phyloP scores from a whole-genome alignment of 2,797 vertebrate genomes.

The Percopsis omiscomaycus region DNA sequence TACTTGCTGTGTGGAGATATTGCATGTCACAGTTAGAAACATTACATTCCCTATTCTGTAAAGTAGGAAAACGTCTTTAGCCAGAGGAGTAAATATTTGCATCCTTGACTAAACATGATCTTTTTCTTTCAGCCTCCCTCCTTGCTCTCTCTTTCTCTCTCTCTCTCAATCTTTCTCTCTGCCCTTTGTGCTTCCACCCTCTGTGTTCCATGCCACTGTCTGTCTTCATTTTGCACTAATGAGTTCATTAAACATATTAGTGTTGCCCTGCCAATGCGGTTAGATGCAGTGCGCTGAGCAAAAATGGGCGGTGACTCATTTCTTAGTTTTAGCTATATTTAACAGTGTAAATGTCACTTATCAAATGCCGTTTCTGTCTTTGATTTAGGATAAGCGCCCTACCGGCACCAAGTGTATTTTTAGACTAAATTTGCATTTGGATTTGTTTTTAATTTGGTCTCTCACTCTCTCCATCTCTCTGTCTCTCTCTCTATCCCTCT shows the following conservation, averaged over 20 bases:
- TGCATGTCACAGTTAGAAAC: conserved; percentile 6
- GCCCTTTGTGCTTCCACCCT: conserved; percentile 53
- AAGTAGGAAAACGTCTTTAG: conserved; percentile 38
- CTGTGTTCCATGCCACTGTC: conserved; percentile 57
- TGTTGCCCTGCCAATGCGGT: conserved; percentile 62
- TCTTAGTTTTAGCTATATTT: conserved; percentile 62
- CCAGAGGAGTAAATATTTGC: conserved; percentile 8
- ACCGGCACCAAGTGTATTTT: conserved; percentile 43
- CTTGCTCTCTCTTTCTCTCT: neutral
- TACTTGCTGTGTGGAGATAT: too few relatives aligned
- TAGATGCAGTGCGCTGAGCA: conserved; percentile 41
- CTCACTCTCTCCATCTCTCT: neutral
- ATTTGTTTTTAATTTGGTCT: conserved; percentile 66
- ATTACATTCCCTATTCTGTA: conserved; percentile 40
- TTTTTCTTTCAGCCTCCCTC: neutral
- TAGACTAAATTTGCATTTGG: conserved; percentile 61
- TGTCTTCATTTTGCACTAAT: conserved; percentile 75
- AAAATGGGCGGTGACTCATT: conserved; percentile 50
- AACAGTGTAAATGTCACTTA: conserved; percentile 47
- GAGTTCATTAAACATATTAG: conserved; percentile 75
- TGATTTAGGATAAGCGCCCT: conserved; percentile 31
- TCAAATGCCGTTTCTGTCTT: conserved; percentile 30
- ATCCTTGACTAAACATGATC: neutral
- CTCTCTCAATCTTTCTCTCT: conserved; percentile 24
- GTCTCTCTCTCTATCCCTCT: neutral